Evolutionary conservation across 2,797 vertebrate genomes (phyloP).

Genomic region (Danionella dracula): DNA sequence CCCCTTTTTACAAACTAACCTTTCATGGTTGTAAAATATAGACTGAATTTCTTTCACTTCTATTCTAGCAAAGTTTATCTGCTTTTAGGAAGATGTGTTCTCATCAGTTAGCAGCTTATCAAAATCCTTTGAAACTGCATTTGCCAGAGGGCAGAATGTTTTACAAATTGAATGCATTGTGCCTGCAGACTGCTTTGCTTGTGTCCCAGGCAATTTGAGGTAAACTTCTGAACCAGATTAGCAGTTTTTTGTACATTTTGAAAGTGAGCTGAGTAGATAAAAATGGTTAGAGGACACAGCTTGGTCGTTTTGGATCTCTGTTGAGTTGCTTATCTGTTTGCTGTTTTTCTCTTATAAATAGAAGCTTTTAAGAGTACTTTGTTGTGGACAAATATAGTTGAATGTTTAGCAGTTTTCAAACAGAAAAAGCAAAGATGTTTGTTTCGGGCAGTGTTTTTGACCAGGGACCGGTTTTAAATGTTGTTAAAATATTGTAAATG

Average conservation of each 20-base stretch:
- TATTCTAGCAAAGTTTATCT: neutral
- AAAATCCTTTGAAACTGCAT: constrained; percentile 35
- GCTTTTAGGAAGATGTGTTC: constrained; percentile 5
- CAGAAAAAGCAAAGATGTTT: too few species aligned
- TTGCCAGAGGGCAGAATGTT: constrained; percentile 15
- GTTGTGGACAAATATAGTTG: neutral
- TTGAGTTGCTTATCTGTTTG: neutral
- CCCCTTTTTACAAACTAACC: too few species aligned
- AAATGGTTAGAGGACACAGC: neutral
- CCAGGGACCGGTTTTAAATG: too few species aligned
- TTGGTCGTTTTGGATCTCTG: neutral
- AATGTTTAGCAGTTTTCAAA: too few species aligned
- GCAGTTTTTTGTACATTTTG: constrained; percentile 18
- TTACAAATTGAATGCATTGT: constrained; percentile 20
- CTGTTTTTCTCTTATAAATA: neutral
- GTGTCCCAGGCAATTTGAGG: constrained; percentile 32
- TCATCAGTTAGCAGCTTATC: constrained; percentile 37
- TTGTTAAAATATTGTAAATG: too few species aligned
- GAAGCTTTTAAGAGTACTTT: neutral
- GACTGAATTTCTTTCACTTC: too few species aligned
- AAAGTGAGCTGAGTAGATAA: constrained; percentile 2
- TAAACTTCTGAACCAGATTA: constrained; percentile 33
- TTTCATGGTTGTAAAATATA: neutral
- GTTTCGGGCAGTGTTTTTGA: too few species aligned
- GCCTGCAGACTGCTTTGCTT: constrained; percentile 12